Evolutionary conservation across 2,888 invertebrate genomes (phyloP).

Genomic region (Idaea straminata): DNA sequence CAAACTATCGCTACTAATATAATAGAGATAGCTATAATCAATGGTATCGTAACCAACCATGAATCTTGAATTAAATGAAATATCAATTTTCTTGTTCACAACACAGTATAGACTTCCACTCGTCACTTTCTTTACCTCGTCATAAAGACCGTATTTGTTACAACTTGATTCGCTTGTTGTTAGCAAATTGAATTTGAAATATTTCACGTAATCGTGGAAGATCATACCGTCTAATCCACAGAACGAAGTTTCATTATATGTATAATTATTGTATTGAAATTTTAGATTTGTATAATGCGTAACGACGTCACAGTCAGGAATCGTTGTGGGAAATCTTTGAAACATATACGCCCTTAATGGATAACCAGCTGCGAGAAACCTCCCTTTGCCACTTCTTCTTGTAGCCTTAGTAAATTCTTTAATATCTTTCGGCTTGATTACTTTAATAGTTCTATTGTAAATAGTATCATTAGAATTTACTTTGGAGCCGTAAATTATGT

Average conservation of each 20-base stretch:
- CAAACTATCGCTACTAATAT: conserved; percentile 39
- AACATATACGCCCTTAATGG: conserved; percentile 47
- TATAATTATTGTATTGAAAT: conserved; percentile 18
- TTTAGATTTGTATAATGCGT: conserved; percentile 34
- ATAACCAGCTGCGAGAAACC: conserved; percentile 37
- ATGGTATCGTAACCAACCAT: conserved; percentile 38
- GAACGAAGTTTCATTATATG: conserved; percentile 21
- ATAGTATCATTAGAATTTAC: conserved; percentile 22
- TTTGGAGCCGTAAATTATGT: conserved; percentile 38
- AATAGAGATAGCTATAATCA: conserved; percentile 36
- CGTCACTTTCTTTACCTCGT: conserved; percentile 17
- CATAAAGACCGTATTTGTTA: conserved; percentile 36
- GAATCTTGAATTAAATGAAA: conserved; percentile 58
- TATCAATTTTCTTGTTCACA: conserved; percentile 38
- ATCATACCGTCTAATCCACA: conserved; percentile 54
- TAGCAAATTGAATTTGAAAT: conserved; percentile 41
- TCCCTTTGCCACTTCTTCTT: conserved; percentile 18
- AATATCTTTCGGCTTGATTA: conserved; percentile 25
- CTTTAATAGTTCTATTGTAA: conserved; percentile 45
- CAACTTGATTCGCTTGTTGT: conserved; percentile 26
- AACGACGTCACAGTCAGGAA: conserved; percentile 38
- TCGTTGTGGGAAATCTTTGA: conserved; percentile 48
- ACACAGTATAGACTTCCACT: conserved; percentile 47
- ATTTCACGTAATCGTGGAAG: conserved; percentile 42
- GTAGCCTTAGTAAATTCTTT: conserved; percentile 20